Base-by-base conservation (phyloP, 2,797 vertebrate genomes). In the Enteromius paludinosus region DNA sequence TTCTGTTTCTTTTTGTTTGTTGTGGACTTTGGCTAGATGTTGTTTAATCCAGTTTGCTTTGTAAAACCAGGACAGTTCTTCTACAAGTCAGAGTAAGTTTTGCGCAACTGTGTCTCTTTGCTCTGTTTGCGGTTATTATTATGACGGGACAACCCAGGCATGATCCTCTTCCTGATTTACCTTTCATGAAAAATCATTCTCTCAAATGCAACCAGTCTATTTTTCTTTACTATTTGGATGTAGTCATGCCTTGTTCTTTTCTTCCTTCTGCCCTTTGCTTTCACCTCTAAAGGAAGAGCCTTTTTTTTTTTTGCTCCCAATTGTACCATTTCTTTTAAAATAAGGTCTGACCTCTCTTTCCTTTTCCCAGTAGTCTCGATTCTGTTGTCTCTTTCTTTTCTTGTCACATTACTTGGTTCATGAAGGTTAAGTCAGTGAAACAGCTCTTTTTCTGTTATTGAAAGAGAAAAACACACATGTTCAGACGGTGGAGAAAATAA, bases 381-480 rank as follows among this genome's bases (percentile, higher is more conserved):
- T 18, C 9, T 41, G 47, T 71, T 69, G 86, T 88, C 74, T 54
- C 5, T 64, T 71, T 74, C n/a, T 28, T 59, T 79, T 59, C 45
- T 68, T 33, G 35, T 78, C 70, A 59, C 82, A 79, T 79, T 91
- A 86, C 87, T 85, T 86, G 84, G 89, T 91, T 91, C 88, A 86
- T 90, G 89, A 93, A 92, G 92, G 92, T 93, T 93, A 92, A 93
- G 91, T 91, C 90, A 89, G 85, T 86, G 88, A 84, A 85, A 81
- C 86, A 79, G 82, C 83, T 72, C 78, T 56, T 81, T 73, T 80
- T 7, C 17, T n/a, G 1, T 33, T 64, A 49, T 59, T 66, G 54
- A 80, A 80, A 43, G 30, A 72, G n/a, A 47, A 62, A 72, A 62
- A 62, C 38, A 79, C 9, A 28, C 6, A 12, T 0, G 11, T 33